phyloP scores from a whole-genome alignment of 2,797 vertebrate species.

The Numenius phaeopus region DNA sequence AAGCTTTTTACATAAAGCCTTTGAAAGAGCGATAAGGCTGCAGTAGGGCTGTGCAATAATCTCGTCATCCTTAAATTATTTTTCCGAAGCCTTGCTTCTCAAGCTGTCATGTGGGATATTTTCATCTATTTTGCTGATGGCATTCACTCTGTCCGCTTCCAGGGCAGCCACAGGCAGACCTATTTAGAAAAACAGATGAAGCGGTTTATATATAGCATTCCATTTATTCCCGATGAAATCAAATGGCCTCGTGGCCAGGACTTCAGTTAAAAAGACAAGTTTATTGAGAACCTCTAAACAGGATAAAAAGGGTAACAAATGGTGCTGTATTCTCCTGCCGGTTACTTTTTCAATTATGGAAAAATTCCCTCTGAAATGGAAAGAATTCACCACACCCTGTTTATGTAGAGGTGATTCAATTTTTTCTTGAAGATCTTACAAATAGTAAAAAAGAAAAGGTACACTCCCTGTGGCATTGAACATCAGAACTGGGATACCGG shows the following conservation, averaged over 20 bases:
- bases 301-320: slow-evolving; percentile 13
- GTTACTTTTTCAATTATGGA: not conserved
- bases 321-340: not conserved
- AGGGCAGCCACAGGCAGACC: slow-evolving; percentile 33
- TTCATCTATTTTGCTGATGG: slow-evolving; percentile 55
- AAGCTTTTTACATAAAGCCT: slow-evolving; percentile 1
- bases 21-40: slow-evolving; percentile 16
- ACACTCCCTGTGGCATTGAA: not conserved
- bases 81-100: slow-evolving; percentile 26
- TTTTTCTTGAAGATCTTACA: not conserved
- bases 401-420: not conserved
- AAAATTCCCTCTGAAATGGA: not conserved
- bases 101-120: slow-evolving; percentile 40
- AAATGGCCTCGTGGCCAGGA: not conserved
- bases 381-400: not conserved
- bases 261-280: slow-evolving; percentile 17
- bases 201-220: slow-evolving; percentile 20
- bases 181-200: slow-evolving; percentile 44
- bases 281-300: slow-evolving; percentile 8
- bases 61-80: slow-evolving; percentile 50
- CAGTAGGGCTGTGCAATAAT: slow-evolving; percentile 14
- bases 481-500: not conserved
- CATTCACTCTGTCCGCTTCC: slow-evolving; percentile 27
- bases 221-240: slow-evolving; percentile 38
- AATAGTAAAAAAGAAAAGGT: not conserved